phyloP scores from a whole-genome alignment of 2,888 invertebrate genomes.

The Lasioglossum leucozonium region DNA sequence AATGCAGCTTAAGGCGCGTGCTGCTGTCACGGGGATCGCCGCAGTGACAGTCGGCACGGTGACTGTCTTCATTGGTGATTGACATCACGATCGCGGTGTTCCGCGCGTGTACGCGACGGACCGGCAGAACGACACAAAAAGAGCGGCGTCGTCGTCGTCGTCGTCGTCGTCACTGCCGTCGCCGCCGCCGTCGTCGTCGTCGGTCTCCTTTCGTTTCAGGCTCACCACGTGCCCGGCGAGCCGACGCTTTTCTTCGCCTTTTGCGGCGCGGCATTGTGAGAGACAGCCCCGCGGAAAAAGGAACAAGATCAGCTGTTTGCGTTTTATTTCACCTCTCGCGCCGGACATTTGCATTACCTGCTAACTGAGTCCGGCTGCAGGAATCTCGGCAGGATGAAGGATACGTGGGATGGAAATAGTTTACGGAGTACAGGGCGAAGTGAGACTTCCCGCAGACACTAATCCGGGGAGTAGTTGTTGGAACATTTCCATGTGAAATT shows the following conservation, averaged over 20 bases:
- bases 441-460: background rate
- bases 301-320: background rate
- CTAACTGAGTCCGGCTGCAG: background rate
- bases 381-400: background rate
- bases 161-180: background rate
- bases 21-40: constrained; percentile 66
- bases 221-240: constrained; percentile 52
- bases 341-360: constrained; percentile 10
- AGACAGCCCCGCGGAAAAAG: background rate
- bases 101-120: constrained; percentile 27
- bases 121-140: constrained; percentile 55
- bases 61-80: constrained; percentile 77
- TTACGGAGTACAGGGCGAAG: background rate
- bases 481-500: background rate
- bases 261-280: constrained; percentile 16
- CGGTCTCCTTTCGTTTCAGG: constrained; percentile 52
- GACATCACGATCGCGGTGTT: constrained; percentile 73
- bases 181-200: background rate
- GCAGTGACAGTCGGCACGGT: constrained; percentile 64
- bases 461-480: background rate
- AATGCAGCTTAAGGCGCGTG: constrained; percentile 69
- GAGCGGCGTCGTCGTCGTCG: constrained; percentile 25
- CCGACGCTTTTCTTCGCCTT: constrained; percentile 44
- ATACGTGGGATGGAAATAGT: background rate
- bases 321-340: background rate